Base-by-base conservation (phyloP, 2,113 vertebrate genomes). In the Guaruba guarouba region DNA sequence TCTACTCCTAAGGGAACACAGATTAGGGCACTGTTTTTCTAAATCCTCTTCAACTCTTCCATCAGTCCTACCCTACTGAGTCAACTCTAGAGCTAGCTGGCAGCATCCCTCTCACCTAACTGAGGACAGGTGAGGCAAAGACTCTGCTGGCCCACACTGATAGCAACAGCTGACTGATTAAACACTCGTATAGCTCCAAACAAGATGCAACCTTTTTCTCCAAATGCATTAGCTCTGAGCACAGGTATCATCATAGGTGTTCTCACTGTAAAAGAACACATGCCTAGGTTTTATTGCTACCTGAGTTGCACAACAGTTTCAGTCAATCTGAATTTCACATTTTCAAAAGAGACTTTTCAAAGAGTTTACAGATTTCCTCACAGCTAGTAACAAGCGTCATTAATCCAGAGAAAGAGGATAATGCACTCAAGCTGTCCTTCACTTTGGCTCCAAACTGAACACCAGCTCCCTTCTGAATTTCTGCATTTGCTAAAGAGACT, bases 51-150 rank as follows among this genome's bases (percentile, higher is more conserved):
- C 59, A 69, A 52, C 11, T 73, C 64, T 29, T 69, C n/a, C 52
- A 76, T 39, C 70, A 80, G 18, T 68, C 57, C 57, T 66, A 57
- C n/a, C 17, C 52, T 90, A 15, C 4, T 3, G 7, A 81, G 28
- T 24, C 69, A 63, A 49, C 23, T 25, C 51, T 6, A 51, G 14
- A 69, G 54, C 22, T 66, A 25, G 12, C 0, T 14, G 54, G 52
- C 92, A 93, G 67, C 35, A 82, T 28, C 44, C 25, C 14, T 22
- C 49, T 35, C 35, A 51, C 41, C 6, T 82, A 23, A 44, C 51
- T 82, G 27, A 43, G 5, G 3, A 82, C 20, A 57, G 0, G 1
- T 0, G 0, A 84, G n/a, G 10, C 14, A 41, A 86, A 70, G 43
- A 25, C 43, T 54, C 54, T 1, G 0, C 48, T 16, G 59, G 28